Conservation (phyloP, 1,140 invertebrate species). For the Teleogryllus occipitalis region DNA sequence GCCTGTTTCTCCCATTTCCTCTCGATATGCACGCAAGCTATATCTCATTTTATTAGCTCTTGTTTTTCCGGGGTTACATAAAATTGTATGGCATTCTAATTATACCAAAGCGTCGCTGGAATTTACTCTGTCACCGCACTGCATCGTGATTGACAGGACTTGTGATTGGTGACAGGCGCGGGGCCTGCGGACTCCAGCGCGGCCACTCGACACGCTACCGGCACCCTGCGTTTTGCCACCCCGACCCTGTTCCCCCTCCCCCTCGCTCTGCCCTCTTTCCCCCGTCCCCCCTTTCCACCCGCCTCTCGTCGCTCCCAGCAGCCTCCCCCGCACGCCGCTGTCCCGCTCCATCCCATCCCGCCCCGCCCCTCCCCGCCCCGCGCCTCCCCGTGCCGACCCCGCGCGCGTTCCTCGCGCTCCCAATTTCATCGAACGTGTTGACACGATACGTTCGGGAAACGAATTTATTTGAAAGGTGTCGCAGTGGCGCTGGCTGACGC, state of each 20-base stretch:
- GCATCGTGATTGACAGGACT: background rate
- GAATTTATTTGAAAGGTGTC: constrained; percentile 5
- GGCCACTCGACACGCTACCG: background rate
- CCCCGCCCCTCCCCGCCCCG: too few species aligned
- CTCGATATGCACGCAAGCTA: background rate
- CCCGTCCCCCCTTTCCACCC: background rate
- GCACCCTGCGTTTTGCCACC: background rate
- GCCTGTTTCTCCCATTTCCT: background rate
- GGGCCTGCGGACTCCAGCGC: background rate
- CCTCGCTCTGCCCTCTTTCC: background rate
- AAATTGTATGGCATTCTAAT: constrained; percentile 5
- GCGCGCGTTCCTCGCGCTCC: background rate
- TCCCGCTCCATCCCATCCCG: too few species aligned
- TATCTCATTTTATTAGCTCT: constrained; percentile 5
- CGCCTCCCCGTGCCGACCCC: background rate
- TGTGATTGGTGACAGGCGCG: background rate
- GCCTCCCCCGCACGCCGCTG: too few species aligned
- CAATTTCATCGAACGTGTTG: background rate
- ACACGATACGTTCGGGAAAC: background rate
- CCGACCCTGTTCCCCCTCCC: too few species aligned
- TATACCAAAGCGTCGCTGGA: background rate
- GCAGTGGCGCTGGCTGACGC: background rate
- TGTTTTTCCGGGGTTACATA: background rate
- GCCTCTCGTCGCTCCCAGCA: background rate
- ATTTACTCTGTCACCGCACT: background rate